Conservation (phyloP, 2,888 invertebrate genomes). For the Anagyrus pseudococci region DNA sequence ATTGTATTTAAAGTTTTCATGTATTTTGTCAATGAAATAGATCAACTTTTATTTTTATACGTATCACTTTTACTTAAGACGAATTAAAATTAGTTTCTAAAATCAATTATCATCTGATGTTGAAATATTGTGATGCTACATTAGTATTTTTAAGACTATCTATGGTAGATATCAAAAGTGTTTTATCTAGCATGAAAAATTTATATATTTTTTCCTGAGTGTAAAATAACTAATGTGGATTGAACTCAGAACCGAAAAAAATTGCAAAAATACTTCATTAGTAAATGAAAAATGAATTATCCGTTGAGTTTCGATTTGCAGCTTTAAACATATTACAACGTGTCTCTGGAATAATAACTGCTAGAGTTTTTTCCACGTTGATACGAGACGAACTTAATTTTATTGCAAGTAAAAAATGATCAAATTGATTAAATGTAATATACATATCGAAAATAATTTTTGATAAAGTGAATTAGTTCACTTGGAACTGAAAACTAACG, state of each 20-base stretch:
- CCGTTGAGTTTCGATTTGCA: conserved; percentile 14
- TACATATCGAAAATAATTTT: not conserved
- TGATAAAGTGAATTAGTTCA: not conserved
- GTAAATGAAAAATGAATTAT: conserved; percentile 6
- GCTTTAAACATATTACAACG: conserved; percentile 19
- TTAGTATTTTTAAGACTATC: not conserved
- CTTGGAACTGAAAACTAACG: not conserved
- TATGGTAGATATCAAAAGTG: not conserved
- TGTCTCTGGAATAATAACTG: conserved; percentile 24
- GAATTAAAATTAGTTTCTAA: not conserved
- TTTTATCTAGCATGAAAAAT: not conserved
- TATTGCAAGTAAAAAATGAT: not conserved
- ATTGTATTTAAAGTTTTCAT: not conserved
- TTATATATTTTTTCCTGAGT: not conserved
- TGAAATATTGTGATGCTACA: not conserved
- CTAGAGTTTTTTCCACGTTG: conserved; percentile 1
- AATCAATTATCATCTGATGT: not conserved
- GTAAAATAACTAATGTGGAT: not conserved
- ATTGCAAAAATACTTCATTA: conserved; percentile 8
- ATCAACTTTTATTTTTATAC: not conserved
- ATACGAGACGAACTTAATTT: not conserved
- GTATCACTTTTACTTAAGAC: not conserved
- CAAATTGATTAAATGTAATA: not conserved
- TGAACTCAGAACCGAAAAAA: conserved; percentile 1
- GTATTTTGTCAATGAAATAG: not conserved